A percentile compares a stretch with the other conserved stretches of the same genome.
Conservation (phyloP, 2,888 invertebrate species). For the Malachius bipustulatus region DNA sequence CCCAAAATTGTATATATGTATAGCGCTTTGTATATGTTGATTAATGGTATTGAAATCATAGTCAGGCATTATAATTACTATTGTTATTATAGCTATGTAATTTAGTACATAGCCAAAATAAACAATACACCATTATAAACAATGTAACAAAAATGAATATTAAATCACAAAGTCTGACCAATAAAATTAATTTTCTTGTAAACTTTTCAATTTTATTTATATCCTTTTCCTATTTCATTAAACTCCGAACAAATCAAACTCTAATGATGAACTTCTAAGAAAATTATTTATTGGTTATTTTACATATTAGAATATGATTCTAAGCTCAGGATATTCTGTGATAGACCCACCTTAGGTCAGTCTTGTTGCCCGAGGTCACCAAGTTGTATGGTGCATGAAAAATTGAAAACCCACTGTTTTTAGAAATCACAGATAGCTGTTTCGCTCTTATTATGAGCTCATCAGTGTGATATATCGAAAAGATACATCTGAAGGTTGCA, state of each 20-base stretch:
- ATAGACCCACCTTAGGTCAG: no score
- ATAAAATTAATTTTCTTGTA: slow-evolving; percentile 31
- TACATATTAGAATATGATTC: no score
- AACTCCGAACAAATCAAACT: slow-evolving; percentile 1
- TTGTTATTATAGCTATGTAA: slow-evolving; percentile 30
- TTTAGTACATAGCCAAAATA: slow-evolving; percentile 26
- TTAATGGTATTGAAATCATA: slow-evolving; percentile 35
- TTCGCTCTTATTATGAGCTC: no score
- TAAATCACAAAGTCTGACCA: slow-evolving; percentile 34
- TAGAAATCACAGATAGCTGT: no score
- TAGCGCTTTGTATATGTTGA: slow-evolving; percentile 47
- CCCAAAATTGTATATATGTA: slow-evolving; percentile 40
- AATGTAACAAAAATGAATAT: slow-evolving; percentile 31
- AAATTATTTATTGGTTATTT: no score
- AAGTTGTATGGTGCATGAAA: no score
- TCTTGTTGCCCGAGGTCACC: no score
- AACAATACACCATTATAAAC: slow-evolving; percentile 30
- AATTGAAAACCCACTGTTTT: no score
- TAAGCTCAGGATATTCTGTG: no score
- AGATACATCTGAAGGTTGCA: no score
- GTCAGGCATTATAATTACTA: slow-evolving; percentile 25
- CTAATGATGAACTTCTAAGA: no score
- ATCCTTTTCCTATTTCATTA: neutral
- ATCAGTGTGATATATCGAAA: no score
- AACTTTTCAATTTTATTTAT: slow-evolving; percentile 17